Evolutionary conservation across 2,888 invertebrate species (phyloP), one percentile per base, ranked within the genome.

Genomic region (Teleiodes luculella): DNA sequence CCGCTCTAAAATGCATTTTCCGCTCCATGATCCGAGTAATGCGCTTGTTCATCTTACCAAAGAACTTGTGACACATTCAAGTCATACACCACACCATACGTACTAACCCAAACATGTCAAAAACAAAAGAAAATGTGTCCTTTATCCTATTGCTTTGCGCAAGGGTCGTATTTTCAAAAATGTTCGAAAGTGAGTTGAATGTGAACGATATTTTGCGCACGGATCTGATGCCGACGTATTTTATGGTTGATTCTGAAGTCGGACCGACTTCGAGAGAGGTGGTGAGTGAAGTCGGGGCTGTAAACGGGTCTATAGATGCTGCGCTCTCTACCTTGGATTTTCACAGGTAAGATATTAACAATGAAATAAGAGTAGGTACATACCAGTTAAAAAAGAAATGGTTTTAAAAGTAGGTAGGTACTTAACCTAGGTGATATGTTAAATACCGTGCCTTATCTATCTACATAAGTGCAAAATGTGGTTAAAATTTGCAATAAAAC

Each of bases 171-270:
- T 51, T 14, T 35, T 56, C 67, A 14, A 69, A 73, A 63, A 76
- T 77, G 66, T 69, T 74, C 55, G 75, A 83, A 18, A 75, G 69
- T 66, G 87, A 86, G 47, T 70, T 91, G 30, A 88, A 93, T 76
- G 80, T 93, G 5, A 90, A 94, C 59, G 94, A 94, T 76, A 93
- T 95, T 67, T 79, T 95, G 20, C 90, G 93, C 11, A 91, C 90
- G n/a, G 92, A 94, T 78, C 86, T 93, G 46, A 92, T 95, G 91
- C 95, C 95, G 0, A 92, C 92, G 0, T 91, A 91, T 60, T 83
- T 94, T 56, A 86, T 94, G 52, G 76, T 90, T 55, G 78, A 88
- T 16, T 87, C 83, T 54, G 76, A 73, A 30, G 61, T 65, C 24
- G 61, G 8, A 1, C 53, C 65, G n/a, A 66, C 57, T 50, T 52